Evolutionary conservation across 2,797 vertebrate species (phyloP), one percentile per base, ranked within the genome.

Genomic region (Coregonus suidteri): DNA sequence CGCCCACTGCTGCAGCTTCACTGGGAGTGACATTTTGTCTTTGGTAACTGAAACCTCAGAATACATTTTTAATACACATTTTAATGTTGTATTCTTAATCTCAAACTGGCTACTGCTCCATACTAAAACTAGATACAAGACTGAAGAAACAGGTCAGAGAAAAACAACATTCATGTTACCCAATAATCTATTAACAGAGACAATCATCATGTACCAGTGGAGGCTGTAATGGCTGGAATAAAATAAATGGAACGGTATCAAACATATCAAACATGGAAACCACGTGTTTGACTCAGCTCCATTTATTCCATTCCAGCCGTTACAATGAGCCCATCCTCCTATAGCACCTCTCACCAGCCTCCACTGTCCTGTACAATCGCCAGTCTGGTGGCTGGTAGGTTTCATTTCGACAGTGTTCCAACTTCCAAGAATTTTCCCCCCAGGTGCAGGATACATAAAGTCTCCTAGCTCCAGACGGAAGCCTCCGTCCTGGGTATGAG

Each of bases 401-500:
- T 47, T n/a, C 3, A 20, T 18, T 62, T 9, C 1, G 3, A 62
- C 56, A 11, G n/a, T 20, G 18, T 7, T 6, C 7, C 7, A n/a
- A 62, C 56, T 62, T 62, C 56, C 56, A 7, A 62, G 6, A 20
- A 20, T 25, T 7, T 18, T 1, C 25, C n/a, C n/a, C 56, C 6
- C 18, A n/a, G 18, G 18, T 20, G 6, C 7, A 62, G 56, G n/a
- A 62, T n/a, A n/a, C 18, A 62, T 71, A 52, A n/a, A 72, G 4
- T 18, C 25, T 47, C 41, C 41, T 47, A 47, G 9, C 2, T 37
- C 70, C 70, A 52, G 70, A 30, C 52, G 25, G 47, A n/a, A 6
- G 47, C 69, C 14, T 47, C n/a, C 51, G n/a, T 71, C 37, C 69
- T 71, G 69, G 37, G 68, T 47, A 6, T 47, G 68, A 70, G 25